Conservation (phyloP, 2,113 vertebrate species). For the Melanocharis versteri region DNA sequence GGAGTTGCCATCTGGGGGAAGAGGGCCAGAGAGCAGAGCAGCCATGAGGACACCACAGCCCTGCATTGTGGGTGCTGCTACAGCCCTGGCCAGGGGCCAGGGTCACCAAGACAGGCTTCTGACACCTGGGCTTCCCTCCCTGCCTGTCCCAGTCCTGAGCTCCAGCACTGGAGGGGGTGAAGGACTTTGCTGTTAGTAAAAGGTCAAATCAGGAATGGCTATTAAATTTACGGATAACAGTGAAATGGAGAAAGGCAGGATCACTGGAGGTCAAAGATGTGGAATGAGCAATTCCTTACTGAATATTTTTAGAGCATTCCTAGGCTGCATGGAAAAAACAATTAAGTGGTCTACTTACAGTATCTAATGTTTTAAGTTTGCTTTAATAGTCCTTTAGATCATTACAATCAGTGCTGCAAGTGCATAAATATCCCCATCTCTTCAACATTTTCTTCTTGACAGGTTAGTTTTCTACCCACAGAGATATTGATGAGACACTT, state of each 20-base stretch:
- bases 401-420: slow-evolving; percentile 12
- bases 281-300: not conserved
- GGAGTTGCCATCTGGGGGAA: not conserved
- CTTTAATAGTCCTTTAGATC: slow-evolving; percentile 52
- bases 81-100: not conserved
- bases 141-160: not conserved
- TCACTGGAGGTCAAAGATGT: not conserved
- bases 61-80: rapidly evolving
- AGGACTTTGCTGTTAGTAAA: not conserved
- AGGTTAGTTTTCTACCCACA: slow-evolving; percentile 60
- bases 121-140: not conserved
- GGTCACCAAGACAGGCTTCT: not conserved
- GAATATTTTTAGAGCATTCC: not conserved
- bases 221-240: not conserved
- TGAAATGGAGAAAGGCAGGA: not conserved
- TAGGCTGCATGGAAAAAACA: not conserved
- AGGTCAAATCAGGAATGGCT: not conserved
- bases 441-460: slow-evolving; percentile 50
- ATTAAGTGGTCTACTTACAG: not conserved
- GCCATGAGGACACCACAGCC: not conserved
- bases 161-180: not conserved
- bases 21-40: not conserved
- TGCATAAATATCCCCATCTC: slow-evolving; percentile 56
- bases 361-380: slow-evolving; percentile 40
- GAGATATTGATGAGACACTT: slow-evolving; percentile 66